Conservation (phyloP, 2,888 invertebrate genomes). For the Latrodectus elegans region DNA sequence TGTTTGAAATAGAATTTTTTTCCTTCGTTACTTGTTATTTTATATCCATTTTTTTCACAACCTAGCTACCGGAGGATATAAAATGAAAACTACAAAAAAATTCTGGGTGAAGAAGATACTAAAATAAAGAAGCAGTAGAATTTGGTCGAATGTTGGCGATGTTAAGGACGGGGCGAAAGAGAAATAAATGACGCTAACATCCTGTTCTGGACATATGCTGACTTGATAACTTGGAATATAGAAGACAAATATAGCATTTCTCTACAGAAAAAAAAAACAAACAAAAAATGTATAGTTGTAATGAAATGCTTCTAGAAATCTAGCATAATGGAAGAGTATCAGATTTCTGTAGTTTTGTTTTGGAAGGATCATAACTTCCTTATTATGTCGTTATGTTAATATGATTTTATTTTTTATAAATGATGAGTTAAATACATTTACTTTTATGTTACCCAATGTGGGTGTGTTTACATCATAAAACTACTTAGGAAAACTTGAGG, state of each 20-base stretch:
- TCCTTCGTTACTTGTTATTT: not conserved
- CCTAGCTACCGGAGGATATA: not conserved
- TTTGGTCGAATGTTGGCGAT: not conserved
- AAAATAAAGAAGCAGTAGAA: not conserved
- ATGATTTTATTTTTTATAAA: too few species aligned
- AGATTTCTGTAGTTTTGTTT: too few species aligned
- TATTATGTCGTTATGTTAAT: too few species aligned
- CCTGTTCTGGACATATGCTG: slow-evolving; percentile 3
- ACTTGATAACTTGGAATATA: not conserved
- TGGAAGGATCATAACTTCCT: too few species aligned
- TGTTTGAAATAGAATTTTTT: slow-evolving; percentile 10
- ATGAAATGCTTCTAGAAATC: too few species aligned
- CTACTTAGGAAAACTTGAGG: too few species aligned
- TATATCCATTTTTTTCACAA: not conserved
- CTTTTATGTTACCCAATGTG: too few species aligned
- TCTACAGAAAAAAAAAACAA: not conserved
- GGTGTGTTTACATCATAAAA: too few species aligned
- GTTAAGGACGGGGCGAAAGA: not conserved
- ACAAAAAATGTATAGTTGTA: too few species aligned
- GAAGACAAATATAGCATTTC: not conserved
- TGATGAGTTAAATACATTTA: too few species aligned
- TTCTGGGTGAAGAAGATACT: not conserved
- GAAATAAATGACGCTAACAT: not conserved
- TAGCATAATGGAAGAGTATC: too few species aligned
- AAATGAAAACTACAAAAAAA: not conserved